A percentile compares a stretch with the other conserved stretches of the same genome.
Evolutionary conservation across 2,888 invertebrate genomes (phyloP).

Genomic region (Sturmia bella): DNA sequence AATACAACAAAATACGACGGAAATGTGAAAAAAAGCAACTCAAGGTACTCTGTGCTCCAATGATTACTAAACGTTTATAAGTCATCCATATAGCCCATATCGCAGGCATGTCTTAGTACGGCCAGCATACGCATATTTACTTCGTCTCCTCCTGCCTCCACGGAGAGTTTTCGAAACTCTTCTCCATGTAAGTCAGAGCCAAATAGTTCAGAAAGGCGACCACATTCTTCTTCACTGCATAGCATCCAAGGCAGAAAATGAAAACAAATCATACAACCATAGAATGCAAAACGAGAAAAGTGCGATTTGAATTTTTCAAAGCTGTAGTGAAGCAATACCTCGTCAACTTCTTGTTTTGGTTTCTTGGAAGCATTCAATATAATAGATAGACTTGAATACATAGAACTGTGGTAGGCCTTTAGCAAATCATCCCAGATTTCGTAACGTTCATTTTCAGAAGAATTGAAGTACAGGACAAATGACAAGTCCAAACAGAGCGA

Average conservation of each 20-base stretch:
- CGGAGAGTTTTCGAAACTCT: constrained; percentile 75
- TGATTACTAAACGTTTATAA: constrained; percentile 21
- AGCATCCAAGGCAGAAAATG: constrained; percentile 80
- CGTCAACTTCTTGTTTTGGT: constrained; percentile 30
- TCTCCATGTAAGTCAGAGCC: constrained; percentile 77
- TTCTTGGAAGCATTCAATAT: constrained; percentile 72
- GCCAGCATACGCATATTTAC: constrained; percentile 76
- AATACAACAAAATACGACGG: no score
- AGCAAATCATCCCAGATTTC: constrained; percentile 75
- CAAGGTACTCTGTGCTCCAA: no score
- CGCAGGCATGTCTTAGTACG: constrained; percentile 78
- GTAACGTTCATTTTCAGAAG: constrained; percentile 72
- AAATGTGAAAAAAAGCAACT: no score
- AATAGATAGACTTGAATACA: constrained; percentile 74
- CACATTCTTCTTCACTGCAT: constrained; percentile 76
- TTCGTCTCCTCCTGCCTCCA: constrained; percentile 77
- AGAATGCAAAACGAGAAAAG: constrained; percentile 79
- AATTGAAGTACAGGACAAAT: constrained; percentile 80
- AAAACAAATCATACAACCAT: constrained; percentile 78
- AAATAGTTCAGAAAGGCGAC: constrained; percentile 75
- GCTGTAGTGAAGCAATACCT: constrained; percentile 66
- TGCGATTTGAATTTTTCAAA: constrained; percentile 77
- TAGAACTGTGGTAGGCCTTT: constrained; percentile 74
- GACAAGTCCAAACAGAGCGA: constrained; percentile 78
- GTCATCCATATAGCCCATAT: constrained; percentile 78